A percentile compares a stretch with the other conserved stretches of the same genome.
These are phyloP conservation scores for Nyleta sp. DNA, from an alignment of 2,888 invertebrate genomes.

Conservation along the genomic window DNA sequence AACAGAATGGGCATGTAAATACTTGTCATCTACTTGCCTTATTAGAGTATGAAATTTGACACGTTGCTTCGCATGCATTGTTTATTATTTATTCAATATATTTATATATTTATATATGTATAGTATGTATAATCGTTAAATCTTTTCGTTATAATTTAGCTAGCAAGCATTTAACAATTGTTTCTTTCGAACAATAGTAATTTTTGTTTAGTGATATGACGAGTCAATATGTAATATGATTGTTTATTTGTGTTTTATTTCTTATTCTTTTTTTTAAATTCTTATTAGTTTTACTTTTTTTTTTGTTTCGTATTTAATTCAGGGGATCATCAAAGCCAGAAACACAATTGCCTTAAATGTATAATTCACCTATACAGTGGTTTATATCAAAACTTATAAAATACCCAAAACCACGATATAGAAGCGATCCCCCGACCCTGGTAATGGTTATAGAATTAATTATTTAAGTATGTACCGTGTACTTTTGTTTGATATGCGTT, in stretches of 20 bases:
- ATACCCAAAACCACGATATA: conserved; percentile 79
- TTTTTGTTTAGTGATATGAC: conserved; percentile 78
- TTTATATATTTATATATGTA: conserved; percentile 65
- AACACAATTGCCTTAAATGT: conserved; percentile 74
- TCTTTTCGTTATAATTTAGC: conserved; percentile 73
- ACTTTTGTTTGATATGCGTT: conserved; percentile 80
- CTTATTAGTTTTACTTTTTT: conserved; percentile 47
- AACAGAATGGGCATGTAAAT: conserved; percentile 76
- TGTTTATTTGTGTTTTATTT: conserved; percentile 61
- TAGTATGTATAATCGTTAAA: conserved; percentile 69
- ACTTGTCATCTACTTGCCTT: conserved; percentile 66
- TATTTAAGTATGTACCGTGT: conserved; percentile 53
- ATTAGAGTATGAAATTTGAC: conserved; percentile 80
- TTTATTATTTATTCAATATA: conserved; percentile 70
- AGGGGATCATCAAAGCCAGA: conserved; percentile 75
- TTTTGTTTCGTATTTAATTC: conserved; percentile 62
- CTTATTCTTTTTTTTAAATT: conserved; percentile 37
- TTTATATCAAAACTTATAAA: conserved; percentile 82
- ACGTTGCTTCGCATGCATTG: conserved; percentile 75
- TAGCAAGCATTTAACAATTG: conserved; percentile 80
- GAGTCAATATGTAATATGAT: conserved; percentile 79
- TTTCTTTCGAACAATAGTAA: conserved; percentile 72
- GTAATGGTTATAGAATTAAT: conserved; percentile 49
- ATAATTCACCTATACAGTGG: conserved; percentile 77
- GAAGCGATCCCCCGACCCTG: conserved; percentile 73